Base-by-base conservation (phyloP, 2,797 vertebrate genomes). In the Propithecus deckenii region DNA sequence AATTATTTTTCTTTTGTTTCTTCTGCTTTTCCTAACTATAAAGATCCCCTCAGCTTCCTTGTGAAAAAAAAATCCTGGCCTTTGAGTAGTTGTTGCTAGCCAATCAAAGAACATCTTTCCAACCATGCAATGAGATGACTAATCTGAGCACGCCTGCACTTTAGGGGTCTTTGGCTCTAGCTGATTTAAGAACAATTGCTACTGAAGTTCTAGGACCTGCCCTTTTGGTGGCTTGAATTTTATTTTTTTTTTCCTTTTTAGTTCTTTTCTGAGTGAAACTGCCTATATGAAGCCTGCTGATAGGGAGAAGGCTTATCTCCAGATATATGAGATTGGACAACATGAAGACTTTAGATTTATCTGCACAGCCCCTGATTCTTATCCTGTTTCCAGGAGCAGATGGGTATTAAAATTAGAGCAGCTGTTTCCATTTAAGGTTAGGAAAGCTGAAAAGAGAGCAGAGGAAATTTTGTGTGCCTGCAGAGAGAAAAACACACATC, bases 341-440 rank as follows among this genome's bases (percentile, higher is more conserved):
- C 3, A 1, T 1, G 35, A 61, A 52, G 65, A 74, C 61, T 91
- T 96, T 2, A 23, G 78, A 75, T 87, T 59, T 89, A 74, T 86
- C 74, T 14, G 5, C 18, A 41, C 69, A 89, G 84, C n/a, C 79
- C 7, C 28, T 52, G 69, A 55, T 75, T 96, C 59, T 78, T 71
- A 23, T 57, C 55, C 52, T 69, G 22, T 65, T 46, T 72, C 80
- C 0, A 0, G 86, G 65, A 97, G 84, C 96, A 96, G 89, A 95
- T 79, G 72, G 76, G 17, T 78, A 76, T 87, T 80, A 76, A 89
- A 95, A 93, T 85, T 38, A 96, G 87, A 97, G 87, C 94, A 95
- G 85, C 80, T 90, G 71, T 55, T 97, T 89, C 80, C 74, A 94
- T 20, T 86, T 93, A 86, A 48, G 69, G 41, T 88, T 93, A 89